A percentile compares a stretch with the other conserved stretches of the same genome.
These are phyloP conservation scores for Ceratina australensis DNA, from an alignment of 1,140 invertebrate species.

Conservation along the genomic window DNA sequence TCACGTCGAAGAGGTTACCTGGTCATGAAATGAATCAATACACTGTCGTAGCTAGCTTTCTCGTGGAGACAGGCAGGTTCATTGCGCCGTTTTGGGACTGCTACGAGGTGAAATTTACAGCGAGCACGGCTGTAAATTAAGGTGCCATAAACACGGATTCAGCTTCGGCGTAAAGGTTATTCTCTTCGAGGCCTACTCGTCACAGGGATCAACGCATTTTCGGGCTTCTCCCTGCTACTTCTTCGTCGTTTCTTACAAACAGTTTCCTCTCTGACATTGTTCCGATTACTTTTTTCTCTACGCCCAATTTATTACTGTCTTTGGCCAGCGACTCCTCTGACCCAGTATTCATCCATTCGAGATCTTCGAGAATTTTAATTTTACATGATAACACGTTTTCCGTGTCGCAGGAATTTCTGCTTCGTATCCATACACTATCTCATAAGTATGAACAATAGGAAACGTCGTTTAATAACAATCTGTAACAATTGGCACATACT, in stretches of 20 bases:
- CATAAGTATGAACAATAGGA: no score
- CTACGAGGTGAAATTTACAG: constrained; percentile 59
- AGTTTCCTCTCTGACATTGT: not conserved
- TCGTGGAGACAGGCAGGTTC: constrained; percentile 43
- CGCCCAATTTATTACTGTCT: not conserved
- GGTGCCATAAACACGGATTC: constrained; percentile 43
- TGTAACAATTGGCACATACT: no score
- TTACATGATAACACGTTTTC: no score
- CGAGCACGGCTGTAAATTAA: constrained; percentile 59
- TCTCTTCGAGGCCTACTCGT: not conserved
- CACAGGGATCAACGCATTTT: not conserved
- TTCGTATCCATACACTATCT: no score
- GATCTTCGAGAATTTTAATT: not conserved
- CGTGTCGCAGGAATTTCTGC: not conserved
- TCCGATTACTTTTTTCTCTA: not conserved
- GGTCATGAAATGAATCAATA: constrained; percentile 36
- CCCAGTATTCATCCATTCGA: no score
- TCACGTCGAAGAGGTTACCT: constrained; percentile 28
- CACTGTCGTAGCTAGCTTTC: constrained; percentile 57
- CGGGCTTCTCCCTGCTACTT: no score
- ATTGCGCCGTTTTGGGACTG: constrained; percentile 53
- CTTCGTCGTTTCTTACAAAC: constrained; percentile 14
- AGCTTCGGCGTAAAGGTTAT: constrained; percentile 8
- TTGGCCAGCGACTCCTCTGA: not conserved
- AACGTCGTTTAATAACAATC: no score